phyloP scores from a whole-genome alignment of 2,113 vertebrate species.

The Sinocyclocheilus anshuiensis region DNA sequence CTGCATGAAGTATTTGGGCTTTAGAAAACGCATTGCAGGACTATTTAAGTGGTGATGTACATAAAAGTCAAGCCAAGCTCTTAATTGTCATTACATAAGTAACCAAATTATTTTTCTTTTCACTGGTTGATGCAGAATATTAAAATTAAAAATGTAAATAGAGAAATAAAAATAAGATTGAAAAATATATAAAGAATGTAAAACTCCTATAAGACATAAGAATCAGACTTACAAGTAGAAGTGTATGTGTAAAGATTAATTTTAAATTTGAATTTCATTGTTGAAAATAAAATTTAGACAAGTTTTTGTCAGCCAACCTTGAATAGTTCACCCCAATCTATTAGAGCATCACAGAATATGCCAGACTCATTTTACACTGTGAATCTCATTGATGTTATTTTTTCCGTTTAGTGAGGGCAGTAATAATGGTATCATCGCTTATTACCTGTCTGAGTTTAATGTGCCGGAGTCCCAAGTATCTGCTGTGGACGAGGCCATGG shows the following conservation, averaged over 20 bases:
- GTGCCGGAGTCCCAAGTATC: constrained; percentile 57
- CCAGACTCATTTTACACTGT: not conserved
- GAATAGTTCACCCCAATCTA: not conserved
- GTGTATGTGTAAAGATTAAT: too few relatives aligned
- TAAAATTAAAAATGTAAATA: too few relatives aligned
- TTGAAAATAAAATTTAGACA: too few relatives aligned
- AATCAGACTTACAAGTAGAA: too few relatives aligned
- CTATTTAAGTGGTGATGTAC: not conserved
- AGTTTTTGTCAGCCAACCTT: not conserved
- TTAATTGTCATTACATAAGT: too few relatives aligned
- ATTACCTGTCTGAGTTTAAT: constrained; percentile 75
- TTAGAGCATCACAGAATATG: not conserved
- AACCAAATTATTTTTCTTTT: too few relatives aligned
- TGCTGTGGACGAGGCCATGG: constrained; percentile 63
- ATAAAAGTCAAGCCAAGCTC: not conserved
- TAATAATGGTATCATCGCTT: constrained; percentile 61
- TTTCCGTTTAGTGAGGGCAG: constrained; percentile 59
- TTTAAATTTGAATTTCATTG: too few relatives aligned
- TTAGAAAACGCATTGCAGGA: not conserved
- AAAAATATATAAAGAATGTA: too few relatives aligned
- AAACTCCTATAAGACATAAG: too few relatives aligned
- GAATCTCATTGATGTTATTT: too few relatives aligned
- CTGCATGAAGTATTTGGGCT: not conserved
- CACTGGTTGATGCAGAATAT: too few relatives aligned
- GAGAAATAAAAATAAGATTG: not conserved